phyloP scores from a whole-genome alignment of 2,888 invertebrate genomes.

The Eristalis arbustorum region DNA sequence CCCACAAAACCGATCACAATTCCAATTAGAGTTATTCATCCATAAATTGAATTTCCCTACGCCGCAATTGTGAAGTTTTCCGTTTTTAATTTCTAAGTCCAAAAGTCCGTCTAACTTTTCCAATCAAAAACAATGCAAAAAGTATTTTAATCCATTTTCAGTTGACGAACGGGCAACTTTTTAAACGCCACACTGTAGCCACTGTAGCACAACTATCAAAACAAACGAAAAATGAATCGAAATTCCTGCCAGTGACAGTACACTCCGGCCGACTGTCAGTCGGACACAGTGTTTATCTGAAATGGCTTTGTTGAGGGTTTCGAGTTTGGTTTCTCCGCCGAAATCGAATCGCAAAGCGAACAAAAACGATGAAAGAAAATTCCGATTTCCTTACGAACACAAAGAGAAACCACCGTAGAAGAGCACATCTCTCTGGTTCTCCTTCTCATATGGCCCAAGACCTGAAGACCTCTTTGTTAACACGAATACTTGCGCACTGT shows the following conservation, averaged over 20 bases:
- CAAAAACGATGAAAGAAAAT: slow-evolving; percentile 5
- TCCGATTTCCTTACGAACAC: slow-evolving; percentile 25
- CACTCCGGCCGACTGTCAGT: slow-evolving; percentile 2
- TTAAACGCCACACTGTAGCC: not conserved
- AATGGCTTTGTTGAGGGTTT: not conserved
- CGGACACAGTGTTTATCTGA: not conserved
- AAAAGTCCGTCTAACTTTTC: slow-evolving; percentile 9
- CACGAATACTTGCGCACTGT: slow-evolving; percentile 61
- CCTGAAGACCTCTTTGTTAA: slow-evolving; percentile 41
- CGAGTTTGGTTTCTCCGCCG: not conserved
- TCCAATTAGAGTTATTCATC: not conserved
- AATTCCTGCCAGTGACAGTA: slow-evolving; percentile 27
- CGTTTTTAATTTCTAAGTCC: not conserved
- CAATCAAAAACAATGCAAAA: slow-evolving; percentile 19
- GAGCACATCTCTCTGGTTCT: slow-evolving; percentile 24
- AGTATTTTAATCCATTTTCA: not conserved
- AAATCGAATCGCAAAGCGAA: not conserved
- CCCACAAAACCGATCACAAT: not conserved
- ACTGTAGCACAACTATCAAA: not conserved
- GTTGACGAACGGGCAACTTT: not conserved
- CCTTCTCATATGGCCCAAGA: not conserved
- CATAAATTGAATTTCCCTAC: not conserved
- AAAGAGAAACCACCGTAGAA: slow-evolving; percentile 19
- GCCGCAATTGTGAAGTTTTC: not conserved
- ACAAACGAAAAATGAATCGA: not conserved